These are phyloP conservation scores for Rhinogobio ventralis DNA, from an alignment of 2,797 vertebrate species.

Conservation along the genomic window DNA sequence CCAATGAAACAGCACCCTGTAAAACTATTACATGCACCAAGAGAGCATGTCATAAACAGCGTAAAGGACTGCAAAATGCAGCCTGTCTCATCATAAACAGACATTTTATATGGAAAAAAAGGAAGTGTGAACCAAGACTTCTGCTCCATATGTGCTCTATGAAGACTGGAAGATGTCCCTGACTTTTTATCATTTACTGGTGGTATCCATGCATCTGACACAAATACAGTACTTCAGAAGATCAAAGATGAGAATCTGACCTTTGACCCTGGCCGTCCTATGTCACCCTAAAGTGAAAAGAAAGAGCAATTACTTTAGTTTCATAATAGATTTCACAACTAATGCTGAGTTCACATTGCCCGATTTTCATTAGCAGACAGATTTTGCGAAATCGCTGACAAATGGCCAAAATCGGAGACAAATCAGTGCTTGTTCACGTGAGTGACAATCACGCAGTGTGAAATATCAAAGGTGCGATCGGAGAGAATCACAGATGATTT, in stretches of 20 bases:
- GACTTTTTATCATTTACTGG: background rate
- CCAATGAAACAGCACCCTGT: slow-evolving; percentile 24
- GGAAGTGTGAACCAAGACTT: background rate
- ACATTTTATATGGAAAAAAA: background rate
- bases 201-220: background rate
- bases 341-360: background rate
- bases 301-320: background rate
- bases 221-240: background rate
- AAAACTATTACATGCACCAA: slow-evolving; percentile 16
- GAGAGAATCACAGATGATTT: too few relatives aligned
- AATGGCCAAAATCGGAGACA: too few relatives aligned
- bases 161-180: background rate
- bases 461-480: too few relatives aligned
- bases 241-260: slow-evolving; percentile 39
- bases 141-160: background rate
- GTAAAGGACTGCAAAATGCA: background rate
- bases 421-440: too few relatives aligned
- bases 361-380: too few relatives aligned
- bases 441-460: too few relatives aligned
- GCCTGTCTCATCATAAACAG: background rate
- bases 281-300: slow-evolving; percentile 48
- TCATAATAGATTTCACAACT: background rate
- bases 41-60: background rate
- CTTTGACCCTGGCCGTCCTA: slow-evolving; percentile 58
- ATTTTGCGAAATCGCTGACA: too few relatives aligned